Conservation (phyloP, 1,140 invertebrate genomes). For the Pantala flavescens region DNA sequence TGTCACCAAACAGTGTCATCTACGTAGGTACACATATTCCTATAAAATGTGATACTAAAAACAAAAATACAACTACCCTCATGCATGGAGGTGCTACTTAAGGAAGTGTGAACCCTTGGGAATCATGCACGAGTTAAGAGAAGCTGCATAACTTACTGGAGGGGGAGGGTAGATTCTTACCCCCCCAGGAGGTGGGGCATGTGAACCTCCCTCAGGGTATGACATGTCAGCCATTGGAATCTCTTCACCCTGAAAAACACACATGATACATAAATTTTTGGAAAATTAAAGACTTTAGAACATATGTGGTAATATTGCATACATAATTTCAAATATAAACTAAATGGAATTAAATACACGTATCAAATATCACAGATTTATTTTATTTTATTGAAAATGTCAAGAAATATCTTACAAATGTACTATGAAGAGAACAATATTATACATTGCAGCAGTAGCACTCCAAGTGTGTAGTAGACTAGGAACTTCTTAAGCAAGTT, state of each 20-base stretch:
- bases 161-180: constrained; percentile 47
- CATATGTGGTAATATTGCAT: too few relatives aligned
- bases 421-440: too few relatives aligned
- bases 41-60: background rate
- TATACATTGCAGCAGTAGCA: too few relatives aligned
- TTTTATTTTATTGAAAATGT: too few relatives aligned
- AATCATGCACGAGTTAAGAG: constrained; percentile 3
- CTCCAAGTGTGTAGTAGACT: too few relatives aligned
- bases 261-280: background rate
- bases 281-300: too few relatives aligned
- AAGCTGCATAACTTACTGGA: constrained; percentile 41
- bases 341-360: too few relatives aligned
- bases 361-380: too few relatives aligned
- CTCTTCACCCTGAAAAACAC: constrained; percentile 52
- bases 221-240: constrained; percentile 62
- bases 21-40: background rate
- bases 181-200: constrained; percentile 41
- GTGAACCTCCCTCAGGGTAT: constrained; percentile 47
- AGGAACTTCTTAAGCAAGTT: too few relatives aligned
- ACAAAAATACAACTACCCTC: background rate
- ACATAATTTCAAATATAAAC: too few relatives aligned
- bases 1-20: background rate
- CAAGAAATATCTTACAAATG: too few relatives aligned
- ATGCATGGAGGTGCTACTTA: background rate
- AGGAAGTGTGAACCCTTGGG: background rate